phyloP scores from a whole-genome alignment of 2,113 vertebrate genomes.

The Athene noctua region DNA sequence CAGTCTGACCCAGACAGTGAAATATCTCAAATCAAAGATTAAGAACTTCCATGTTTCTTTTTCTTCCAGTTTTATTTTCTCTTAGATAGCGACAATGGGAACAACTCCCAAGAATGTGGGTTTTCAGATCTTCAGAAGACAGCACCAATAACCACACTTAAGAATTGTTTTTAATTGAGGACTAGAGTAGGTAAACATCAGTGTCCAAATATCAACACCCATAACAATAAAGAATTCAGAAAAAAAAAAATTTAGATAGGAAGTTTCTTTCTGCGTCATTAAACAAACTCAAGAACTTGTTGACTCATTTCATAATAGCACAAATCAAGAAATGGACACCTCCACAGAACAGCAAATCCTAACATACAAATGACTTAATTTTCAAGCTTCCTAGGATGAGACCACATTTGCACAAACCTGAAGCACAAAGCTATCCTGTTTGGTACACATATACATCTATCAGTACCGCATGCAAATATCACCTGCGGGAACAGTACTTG shows the following conservation, averaged over 20 bases:
- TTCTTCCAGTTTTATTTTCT: background rate
- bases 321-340: background rate
- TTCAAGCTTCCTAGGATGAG: background rate
- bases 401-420: background rate
- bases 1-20: background rate
- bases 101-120: background rate
- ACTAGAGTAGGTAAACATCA: background rate
- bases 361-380: background rate
- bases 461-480: background rate
- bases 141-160: background rate
- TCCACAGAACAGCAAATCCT: background rate
- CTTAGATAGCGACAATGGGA: background rate
- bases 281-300: background rate
- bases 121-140: background rate
- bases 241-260: background rate
- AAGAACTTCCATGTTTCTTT: background rate
- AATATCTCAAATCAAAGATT: background rate
- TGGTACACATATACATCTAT: background rate
- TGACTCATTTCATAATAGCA: background rate
- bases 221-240: background rate
- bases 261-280: background rate
- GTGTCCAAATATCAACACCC: background rate
- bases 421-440: background rate
- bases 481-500: background rate
- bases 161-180: background rate